These are phyloP conservation scores for Mycalesis mineus DNA, from an alignment of 2,888 invertebrate genomes.

Conservation along the genomic window DNA sequence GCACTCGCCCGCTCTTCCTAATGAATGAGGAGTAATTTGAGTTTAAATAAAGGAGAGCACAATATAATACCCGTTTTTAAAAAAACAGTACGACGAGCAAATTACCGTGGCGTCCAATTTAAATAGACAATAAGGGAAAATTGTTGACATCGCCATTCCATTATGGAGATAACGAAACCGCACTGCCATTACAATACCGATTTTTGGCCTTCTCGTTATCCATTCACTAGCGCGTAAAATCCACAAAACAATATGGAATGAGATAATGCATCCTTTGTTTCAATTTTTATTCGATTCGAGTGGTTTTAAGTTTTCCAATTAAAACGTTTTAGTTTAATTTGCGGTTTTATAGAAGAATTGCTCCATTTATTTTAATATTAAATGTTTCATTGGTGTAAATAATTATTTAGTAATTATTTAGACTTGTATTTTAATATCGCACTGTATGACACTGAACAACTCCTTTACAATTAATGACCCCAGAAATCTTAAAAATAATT, in stretches of 20 bases:
- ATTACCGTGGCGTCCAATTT: constrained; percentile 65
- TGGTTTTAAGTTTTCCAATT: background rate
- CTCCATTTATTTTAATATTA: too few relatives aligned
- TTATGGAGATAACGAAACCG: constrained; percentile 42
- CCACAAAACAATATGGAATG: constrained; percentile 4
- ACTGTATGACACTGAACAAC: too few relatives aligned
- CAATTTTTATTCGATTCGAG: constrained; percentile 1
- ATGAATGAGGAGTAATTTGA: constrained; percentile 75
- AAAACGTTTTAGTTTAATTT: background rate
- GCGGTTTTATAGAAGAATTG: background rate
- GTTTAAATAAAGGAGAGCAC: constrained; percentile 71
- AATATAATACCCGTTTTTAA: constrained; percentile 70
- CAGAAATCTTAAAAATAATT: too few relatives aligned
- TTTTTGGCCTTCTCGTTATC: constrained; percentile 24
- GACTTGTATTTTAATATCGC: too few relatives aligned
- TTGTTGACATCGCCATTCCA: constrained; percentile 58
- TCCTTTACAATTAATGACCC: too few relatives aligned
- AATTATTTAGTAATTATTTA: too few relatives aligned
- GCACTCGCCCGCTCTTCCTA: constrained; percentile 62
- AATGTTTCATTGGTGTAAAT: too few relatives aligned
- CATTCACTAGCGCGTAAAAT: constrained; percentile 13
- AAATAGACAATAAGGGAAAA: constrained; percentile 55
- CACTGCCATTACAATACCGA: constrained; percentile 28
- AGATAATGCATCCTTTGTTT: constrained; percentile 10
- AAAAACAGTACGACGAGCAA: constrained; percentile 66